These are phyloP conservation scores for Actinopyga echinites DNA, from an alignment of 53 echinoderm and acorn worm species.

Conservation along the genomic window DNA sequence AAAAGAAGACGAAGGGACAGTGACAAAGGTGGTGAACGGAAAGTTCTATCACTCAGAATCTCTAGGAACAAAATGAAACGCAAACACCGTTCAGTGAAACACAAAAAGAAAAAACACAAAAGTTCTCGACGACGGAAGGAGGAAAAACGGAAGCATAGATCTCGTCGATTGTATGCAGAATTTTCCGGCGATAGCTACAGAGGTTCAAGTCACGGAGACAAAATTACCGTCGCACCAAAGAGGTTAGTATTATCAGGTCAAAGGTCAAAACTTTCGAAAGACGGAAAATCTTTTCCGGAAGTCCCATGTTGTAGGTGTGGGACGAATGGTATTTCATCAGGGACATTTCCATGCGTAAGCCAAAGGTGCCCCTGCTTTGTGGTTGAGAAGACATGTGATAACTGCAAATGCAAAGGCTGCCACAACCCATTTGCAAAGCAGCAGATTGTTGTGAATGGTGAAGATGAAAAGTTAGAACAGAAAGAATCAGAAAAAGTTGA, in stretches of 20 bases:
- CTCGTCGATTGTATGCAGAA: not conserved
- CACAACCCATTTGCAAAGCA: constrained; percentile 64
- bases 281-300: constrained; percentile 56
- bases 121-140: constrained; percentile 17
- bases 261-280: constrained; percentile 72
- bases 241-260: constrained; percentile 82
- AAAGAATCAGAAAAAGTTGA: not conserved
- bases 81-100: constrained; percentile 47
- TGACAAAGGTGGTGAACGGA: not conserved
- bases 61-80: constrained; percentile 78
- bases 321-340: constrained; percentile 61
- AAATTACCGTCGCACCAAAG: constrained; percentile 4
- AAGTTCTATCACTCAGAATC: constrained; percentile 42
- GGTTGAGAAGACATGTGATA: constrained; percentile 64
- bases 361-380: constrained; percentile 89
- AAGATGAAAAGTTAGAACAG: not conserved
- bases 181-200: not conserved
- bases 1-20: not conserved
- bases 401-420: constrained; percentile 89
- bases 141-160: constrained; percentile 10
- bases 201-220: not conserved
- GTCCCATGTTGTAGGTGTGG: constrained; percentile 83
- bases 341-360: constrained; percentile 75
- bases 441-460: not conserved
- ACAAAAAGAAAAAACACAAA: constrained; percentile 55